Conservation (phyloP, 2,888 invertebrate species). For the Oscheius sp. region DNA sequence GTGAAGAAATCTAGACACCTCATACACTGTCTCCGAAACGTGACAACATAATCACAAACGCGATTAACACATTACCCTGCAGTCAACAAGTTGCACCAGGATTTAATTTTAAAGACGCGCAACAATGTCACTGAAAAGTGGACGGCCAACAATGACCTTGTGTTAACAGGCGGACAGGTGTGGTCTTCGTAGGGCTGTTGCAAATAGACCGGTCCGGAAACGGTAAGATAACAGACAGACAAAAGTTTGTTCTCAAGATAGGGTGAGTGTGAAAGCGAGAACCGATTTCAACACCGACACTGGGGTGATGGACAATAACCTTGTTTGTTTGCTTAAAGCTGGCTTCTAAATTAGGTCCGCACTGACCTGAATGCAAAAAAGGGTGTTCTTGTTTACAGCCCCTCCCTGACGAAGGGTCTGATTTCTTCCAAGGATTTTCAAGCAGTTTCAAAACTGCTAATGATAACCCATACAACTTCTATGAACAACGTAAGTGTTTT, state of each 20-base stretch:
- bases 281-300: neutral
- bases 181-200: constrained; percentile 13
- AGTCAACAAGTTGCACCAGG: no score
- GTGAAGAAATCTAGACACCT: no score
- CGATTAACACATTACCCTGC: no score
- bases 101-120: no score
- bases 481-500: constrained; percentile 11
- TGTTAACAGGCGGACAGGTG: constrained; percentile 20
- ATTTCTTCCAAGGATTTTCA: constrained; percentile 13
- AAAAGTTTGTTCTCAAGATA: constrained; percentile 1
- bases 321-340: neutral
- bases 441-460: constrained; percentile 4
- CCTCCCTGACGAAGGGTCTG: constrained; percentile 15
- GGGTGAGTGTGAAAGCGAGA: neutral
- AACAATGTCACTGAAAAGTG: neutral
- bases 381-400: constrained; percentile 8
- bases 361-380: neutral
- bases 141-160: neutral
- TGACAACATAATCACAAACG: no score
- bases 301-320: neutral
- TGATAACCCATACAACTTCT: constrained; percentile 6
- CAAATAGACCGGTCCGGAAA: constrained; percentile 18
- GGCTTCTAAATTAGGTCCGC: neutral
- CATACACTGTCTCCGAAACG: no score
- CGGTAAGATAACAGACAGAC: constrained; percentile 4